Evolutionary conservation across 2,113 vertebrate species (phyloP).

Genomic region (Tetraodon nigroviridis): DNA sequence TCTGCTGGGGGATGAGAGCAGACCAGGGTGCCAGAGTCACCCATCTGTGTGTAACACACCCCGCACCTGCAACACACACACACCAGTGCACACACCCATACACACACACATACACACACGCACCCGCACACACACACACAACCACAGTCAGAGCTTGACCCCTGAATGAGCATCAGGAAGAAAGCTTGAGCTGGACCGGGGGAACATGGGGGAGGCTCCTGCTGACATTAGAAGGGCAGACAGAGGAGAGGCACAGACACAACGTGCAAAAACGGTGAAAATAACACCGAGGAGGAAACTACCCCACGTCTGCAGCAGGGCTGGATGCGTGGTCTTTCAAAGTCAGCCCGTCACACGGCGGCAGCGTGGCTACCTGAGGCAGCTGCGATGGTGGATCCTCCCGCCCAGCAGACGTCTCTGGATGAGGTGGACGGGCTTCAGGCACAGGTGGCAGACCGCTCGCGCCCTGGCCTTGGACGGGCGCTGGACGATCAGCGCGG

Average conservation of each 20-base stretch:
- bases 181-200: too few species aligned
- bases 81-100: not conserved
- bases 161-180: too few species aligned
- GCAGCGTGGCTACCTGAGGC: conserved; percentile 79
- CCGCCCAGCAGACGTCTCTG: conserved; percentile 81
- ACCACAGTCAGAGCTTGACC: too few species aligned
- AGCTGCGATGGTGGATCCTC: conserved; percentile 83
- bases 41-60: conserved; percentile 76
- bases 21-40: conserved; percentile 74
- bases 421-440: conserved; percentile 82
- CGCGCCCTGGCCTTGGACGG: conserved; percentile 51
- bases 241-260: too few species aligned
- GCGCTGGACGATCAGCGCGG: not conserved
- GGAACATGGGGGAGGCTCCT: too few species aligned
- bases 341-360: conserved; percentile 30
- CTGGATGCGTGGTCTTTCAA: not conserved
- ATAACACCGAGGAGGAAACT: too few species aligned
- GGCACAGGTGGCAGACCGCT: conserved; percentile 59
- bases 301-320: too few species aligned
- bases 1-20: conserved; percentile 69
- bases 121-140: too few species aligned
- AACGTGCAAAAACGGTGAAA: too few species aligned
- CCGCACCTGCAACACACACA: conserved; percentile 75
- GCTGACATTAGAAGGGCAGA: too few species aligned
- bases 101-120: too few species aligned